A percentile compares a stretch with the other conserved stretches of the same genome.
Conservation (phyloP, 2,113 vertebrate species). For the Rhinichthys klamathensis region DNA sequence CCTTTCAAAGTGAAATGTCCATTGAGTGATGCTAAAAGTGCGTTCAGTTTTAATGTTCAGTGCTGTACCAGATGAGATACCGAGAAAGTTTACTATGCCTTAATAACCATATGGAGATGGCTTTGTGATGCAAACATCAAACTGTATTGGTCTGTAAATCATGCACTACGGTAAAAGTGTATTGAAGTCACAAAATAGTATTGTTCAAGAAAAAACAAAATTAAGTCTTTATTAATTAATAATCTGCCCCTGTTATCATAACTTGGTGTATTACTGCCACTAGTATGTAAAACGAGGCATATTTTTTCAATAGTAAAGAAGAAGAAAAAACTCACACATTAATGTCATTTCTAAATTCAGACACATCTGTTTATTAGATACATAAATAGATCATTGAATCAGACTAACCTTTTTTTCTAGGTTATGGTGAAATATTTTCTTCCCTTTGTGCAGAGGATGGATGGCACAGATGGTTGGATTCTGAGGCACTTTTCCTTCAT, state of each 20-base stretch:
- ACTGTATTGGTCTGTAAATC: background rate
- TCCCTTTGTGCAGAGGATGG: slow-evolving; percentile 73
- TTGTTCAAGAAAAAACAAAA: background rate
- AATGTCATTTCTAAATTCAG: background rate
- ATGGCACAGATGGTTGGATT: slow-evolving; percentile 91
- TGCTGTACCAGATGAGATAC: background rate
- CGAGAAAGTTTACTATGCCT: background rate
- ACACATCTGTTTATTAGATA: slow-evolving; percentile 2
- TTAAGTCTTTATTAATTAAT: background rate
- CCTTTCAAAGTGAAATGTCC: background rate
- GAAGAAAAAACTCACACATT: background rate
- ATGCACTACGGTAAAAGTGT: background rate
- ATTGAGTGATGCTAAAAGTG: background rate
- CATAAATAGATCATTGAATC: background rate
- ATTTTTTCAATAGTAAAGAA: background rate
- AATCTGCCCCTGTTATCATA: background rate
- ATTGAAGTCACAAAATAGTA: background rate
- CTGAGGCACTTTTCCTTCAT: no score
- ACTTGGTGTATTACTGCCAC: background rate
- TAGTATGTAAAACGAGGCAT: no score
- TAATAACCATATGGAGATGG: background rate
- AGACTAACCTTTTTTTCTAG: slow-evolving; percentile 6
- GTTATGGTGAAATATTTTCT: slow-evolving; percentile 47
- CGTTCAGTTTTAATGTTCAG: background rate
- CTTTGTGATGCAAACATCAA: background rate